phyloP scores from a whole-genome alignment of 2,113 vertebrate species.

The Sylvilagus bachmani region DNA sequence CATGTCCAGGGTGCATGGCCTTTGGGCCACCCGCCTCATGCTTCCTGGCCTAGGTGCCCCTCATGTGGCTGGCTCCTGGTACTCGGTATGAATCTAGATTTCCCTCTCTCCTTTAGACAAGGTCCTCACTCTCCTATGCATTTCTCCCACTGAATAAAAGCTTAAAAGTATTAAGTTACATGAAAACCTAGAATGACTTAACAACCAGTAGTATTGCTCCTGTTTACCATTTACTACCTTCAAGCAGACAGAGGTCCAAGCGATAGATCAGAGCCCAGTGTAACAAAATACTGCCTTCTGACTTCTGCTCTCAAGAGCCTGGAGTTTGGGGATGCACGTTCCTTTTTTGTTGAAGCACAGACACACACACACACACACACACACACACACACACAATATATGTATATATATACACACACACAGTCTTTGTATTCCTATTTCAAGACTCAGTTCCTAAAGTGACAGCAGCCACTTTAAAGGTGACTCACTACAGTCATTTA shows the following conservation, averaged over 20 bases:
- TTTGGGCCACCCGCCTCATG: too few relatives aligned
- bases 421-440: constrained; percentile 67
- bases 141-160: too few relatives aligned
- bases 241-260: constrained; percentile 55
- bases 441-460: constrained; percentile 75
- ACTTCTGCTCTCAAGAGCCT: constrained; percentile 75
- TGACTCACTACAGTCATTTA: constrained; percentile 85
- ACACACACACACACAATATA: background rate
- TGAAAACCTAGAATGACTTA: constrained; percentile 62
- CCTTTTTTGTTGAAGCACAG: background rate
- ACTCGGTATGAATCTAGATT: too few relatives aligned
- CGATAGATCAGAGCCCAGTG: constrained; percentile 67
- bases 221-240: constrained; percentile 64
- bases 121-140: too few relatives aligned
- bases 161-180: constrained; percentile 74
- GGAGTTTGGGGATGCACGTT: constrained; percentile 63
- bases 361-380: constrained; percentile 38
- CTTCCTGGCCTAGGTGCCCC: too few relatives aligned
- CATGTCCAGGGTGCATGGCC: too few relatives aligned
- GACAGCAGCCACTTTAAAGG: constrained; percentile 87
- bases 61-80: too few relatives aligned
- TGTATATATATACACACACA: background rate
- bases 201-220: constrained; percentile 43
- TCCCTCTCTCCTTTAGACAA: too few relatives aligned
- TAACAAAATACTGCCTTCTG: constrained; percentile 61